phyloP scores from a whole-genome alignment of 1,140 invertebrate genomes.

The Xylocopa sonorina region DNA sequence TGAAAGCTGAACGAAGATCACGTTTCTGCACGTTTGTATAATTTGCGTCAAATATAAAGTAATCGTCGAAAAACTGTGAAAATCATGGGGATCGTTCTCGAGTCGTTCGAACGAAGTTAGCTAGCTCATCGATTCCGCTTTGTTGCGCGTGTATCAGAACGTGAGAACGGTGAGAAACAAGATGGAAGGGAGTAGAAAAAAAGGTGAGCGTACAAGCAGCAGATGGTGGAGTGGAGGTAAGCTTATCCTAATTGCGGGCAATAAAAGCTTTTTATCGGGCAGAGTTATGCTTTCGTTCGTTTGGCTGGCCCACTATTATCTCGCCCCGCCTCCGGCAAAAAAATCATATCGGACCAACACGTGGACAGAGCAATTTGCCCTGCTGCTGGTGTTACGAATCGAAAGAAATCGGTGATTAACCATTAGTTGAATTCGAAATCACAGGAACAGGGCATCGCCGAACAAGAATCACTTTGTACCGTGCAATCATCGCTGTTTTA shows the following conservation, averaged over 20 bases:
- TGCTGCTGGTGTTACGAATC: not conserved
- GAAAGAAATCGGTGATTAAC: conserved; percentile 4
- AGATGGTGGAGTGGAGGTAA: conserved; percentile 24
- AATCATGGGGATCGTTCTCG: too few relatives aligned
- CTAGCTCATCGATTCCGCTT: not conserved
- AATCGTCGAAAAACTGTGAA: not conserved
- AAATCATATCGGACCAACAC: conserved; percentile 65
- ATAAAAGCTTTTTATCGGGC: conserved; percentile 72
- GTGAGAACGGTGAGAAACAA: not conserved
- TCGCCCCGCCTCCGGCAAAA: conserved; percentile 61
- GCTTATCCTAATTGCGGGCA: conserved; percentile 72
- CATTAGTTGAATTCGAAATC: not conserved
- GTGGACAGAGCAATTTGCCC: conserved; percentile 47
- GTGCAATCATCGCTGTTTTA: too few relatives aligned
- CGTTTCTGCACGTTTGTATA: too few relatives aligned
- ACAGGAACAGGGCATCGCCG: not conserved
- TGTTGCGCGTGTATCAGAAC: conserved; percentile 22
- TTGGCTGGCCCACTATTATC: conserved; percentile 62
- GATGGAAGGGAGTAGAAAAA: not conserved
- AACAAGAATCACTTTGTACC: not conserved
- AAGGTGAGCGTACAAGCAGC: not conserved
- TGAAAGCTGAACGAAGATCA: too few relatives aligned
- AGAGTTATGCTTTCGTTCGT: conserved; percentile 73
- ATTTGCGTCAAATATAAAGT: too few relatives aligned
- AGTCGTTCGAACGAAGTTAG: not conserved